These are phyloP conservation scores for Hoplodrina blanda DNA, from an alignment of 2,888 invertebrate genomes.

Conservation along the genomic window DNA sequence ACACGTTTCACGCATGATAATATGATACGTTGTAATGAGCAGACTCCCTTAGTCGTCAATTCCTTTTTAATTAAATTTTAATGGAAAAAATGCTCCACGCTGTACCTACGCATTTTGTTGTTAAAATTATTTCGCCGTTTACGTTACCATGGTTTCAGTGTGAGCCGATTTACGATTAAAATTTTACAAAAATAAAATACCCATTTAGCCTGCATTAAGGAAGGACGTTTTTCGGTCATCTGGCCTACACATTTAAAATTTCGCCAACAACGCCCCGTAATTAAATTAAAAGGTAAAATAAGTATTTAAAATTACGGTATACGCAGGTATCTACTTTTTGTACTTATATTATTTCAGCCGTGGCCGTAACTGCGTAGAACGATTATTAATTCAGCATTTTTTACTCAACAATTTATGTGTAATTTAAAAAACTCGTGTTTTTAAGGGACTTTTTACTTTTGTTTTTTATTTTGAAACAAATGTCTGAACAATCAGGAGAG, in stretches of 20 bases:
- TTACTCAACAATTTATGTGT: conserved; percentile 22
- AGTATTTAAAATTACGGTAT: conserved; percentile 54
- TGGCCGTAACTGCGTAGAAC: conserved; percentile 12
- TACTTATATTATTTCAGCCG: conserved; percentile 31
- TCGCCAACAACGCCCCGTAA: conserved; percentile 48
- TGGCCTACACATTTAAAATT: conserved; percentile 54
- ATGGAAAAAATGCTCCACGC: conserved; percentile 27
- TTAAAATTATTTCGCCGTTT: conserved; percentile 55
- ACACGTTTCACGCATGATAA: too few species aligned
- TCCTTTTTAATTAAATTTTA: conserved; percentile 49
- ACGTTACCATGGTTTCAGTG: conserved; percentile 37
- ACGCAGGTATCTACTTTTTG: conserved; percentile 12
- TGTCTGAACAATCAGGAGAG: conserved; percentile 6
- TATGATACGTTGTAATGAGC: too few species aligned
- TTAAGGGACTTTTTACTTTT: conserved; percentile 10
- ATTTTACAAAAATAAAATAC: conserved; percentile 58
- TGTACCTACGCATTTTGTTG: conserved; percentile 27
- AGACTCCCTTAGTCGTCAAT: conserved; percentile 29
- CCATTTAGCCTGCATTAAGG: conserved; percentile 52
- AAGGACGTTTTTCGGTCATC: conserved; percentile 54
- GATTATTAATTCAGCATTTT: conserved; percentile 50
- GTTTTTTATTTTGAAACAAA: conserved; percentile 7
- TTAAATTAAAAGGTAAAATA: conserved; percentile 62
- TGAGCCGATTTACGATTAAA: conserved; percentile 54
- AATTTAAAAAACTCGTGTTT: conserved; percentile 27